Conservation (phyloP, 2,888 invertebrate species). For the Tinea trinotella region DNA sequence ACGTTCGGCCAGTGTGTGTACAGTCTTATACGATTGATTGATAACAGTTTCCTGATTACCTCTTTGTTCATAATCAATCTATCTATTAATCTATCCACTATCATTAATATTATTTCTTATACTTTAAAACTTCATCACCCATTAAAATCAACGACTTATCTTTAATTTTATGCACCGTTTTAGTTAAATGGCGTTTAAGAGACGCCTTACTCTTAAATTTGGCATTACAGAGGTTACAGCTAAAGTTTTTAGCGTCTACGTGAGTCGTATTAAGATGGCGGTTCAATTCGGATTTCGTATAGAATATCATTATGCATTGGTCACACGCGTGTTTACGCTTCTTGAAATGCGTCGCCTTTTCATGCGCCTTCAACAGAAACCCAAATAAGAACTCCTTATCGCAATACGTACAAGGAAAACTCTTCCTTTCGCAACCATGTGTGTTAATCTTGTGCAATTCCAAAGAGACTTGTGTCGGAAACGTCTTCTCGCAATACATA, state of each 20-base stretch:
- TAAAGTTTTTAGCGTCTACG: conserved; percentile 27
- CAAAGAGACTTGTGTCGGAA: conserved; percentile 19
- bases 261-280: conserved; percentile 21
- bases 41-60: no score
- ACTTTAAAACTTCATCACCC: background rate
- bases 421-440: conserved; percentile 21
- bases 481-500: conserved; percentile 21
- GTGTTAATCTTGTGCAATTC: conserved; percentile 19
- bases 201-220: conserved; percentile 41
- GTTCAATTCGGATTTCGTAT: conserved; percentile 21
- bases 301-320: conserved; percentile 22
- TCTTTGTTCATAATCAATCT: no score
- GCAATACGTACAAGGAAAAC: conserved; percentile 21
- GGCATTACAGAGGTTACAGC: conserved; percentile 34
- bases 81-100: no score
- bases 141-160: background rate
- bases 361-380: conserved; percentile 20
- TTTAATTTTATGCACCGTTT: conserved; percentile 7
- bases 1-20: no score
- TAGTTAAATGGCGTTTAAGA: conserved; percentile 32
- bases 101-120: no score
- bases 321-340: conserved; percentile 22
- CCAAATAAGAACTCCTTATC: conserved; percentile 20
- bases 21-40: no score
- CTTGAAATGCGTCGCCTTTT: conserved; percentile 20